Base-by-base conservation (phyloP, 1,140 invertebrate genomes). In the Drosophila guanche region DNA sequence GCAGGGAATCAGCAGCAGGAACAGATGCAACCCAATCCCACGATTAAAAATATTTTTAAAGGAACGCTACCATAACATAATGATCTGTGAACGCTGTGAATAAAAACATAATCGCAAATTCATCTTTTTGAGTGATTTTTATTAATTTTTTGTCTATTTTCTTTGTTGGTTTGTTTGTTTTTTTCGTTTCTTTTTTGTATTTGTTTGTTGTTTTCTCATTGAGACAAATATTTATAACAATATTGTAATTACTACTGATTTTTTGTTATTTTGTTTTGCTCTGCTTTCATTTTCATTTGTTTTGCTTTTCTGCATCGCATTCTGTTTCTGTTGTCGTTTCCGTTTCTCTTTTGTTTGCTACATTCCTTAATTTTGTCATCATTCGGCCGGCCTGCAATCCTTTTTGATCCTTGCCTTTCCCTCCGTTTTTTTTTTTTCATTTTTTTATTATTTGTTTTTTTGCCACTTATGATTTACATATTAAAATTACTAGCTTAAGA, bases 161-260 rank as follows among this genome's bases (percentile, higher is more conserved):
- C 62, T 81, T 77, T 83, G 76, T 79, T 78, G 57, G 48, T 55
- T 72, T 70, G 12, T 69, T 76, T 72, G 56, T 46, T 66, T 79
- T 47, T 29, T 42, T 66, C 40, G 25, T 59, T 57, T 62, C 78
- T 27, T 50, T 63, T 72, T 43, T 43, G 14, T 61, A 23, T 46
- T 45, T 43, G 20, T 41, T 55, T 48, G 62, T 69, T 43, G 59
- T 65, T 75, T 85, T 85, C 77, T 85, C 80, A 85, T 86, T 85
- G 80, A 85, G 80, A 85, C 80, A 86, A 85, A 85, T 85, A 85
- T 86, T 85, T 85, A 85, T 85, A 85, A 85, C 80, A 85, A 85
- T 85, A 85, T 85, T 86, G 63, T 85, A 86, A 86, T 72, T 86
- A 70, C 77, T 85, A 86, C 77, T 59, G 68, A 61, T 58, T 66